phyloP scores from a whole-genome alignment of 2,888 invertebrate genomes.

The Apamea sordens region DNA sequence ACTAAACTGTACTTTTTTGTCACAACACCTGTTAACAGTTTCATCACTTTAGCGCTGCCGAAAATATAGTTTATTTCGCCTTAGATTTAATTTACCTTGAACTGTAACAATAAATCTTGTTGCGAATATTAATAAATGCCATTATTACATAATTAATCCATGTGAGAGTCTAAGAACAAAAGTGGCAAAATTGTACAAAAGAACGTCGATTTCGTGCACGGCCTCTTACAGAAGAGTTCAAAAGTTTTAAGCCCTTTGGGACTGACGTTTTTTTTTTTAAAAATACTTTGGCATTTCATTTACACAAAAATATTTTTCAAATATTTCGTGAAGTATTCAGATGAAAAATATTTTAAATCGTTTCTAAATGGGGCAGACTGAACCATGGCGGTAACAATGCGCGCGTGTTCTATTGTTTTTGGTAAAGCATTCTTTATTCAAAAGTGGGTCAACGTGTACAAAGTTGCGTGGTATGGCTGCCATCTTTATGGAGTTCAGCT shows the following conservation, averaged over 20 bases:
- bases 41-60: too few species aligned
- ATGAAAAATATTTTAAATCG: slow-evolving; percentile 7
- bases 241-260: neutral
- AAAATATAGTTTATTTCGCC: too few species aligned
- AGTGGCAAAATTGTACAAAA: neutral
- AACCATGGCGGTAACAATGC: slow-evolving; percentile 9
- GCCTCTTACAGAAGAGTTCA: neutral
- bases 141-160: neutral
- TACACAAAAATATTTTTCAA: slow-evolving; percentile 7
- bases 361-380: neutral
- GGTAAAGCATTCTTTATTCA: slow-evolving; percentile 27
- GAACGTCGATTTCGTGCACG: neutral
- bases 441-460: slow-evolving; percentile 19
- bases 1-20: too few species aligned
- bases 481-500: neutral
- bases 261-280: neutral
- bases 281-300: neutral
- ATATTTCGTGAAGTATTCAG: neutral
- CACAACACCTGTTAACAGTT: too few species aligned
- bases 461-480: neutral
- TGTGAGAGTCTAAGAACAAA: too few species aligned
- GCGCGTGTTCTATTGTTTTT: slow-evolving; percentile 29
- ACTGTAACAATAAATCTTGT: too few species aligned
- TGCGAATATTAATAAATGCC: neutral
- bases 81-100: too few species aligned